Evolutionary conservation across 2,797 vertebrate genomes (phyloP).

Genomic region (Enteromius fasciolatus): DNA sequence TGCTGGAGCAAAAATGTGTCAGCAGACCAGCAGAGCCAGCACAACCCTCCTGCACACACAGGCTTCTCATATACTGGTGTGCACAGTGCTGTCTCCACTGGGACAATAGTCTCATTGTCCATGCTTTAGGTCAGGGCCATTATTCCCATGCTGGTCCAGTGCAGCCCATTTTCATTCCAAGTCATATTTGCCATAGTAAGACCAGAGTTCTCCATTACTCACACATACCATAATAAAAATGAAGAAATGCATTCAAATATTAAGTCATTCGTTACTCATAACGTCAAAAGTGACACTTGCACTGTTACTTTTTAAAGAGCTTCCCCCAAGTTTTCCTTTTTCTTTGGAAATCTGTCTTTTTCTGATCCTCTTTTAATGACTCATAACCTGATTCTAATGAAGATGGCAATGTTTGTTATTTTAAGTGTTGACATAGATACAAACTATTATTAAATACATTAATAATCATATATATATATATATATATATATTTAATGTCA

Average conservation of each 20-base stretch:
- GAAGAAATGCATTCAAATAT: neutral
- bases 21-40: conserved; percentile 11
- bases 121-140: conserved; percentile 57
- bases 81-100: conserved; percentile 53
- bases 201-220: conserved; percentile 51
- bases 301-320: neutral
- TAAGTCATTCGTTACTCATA: neutral
- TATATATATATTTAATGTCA: too few relatives aligned
- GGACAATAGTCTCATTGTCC: conserved; percentile 62
- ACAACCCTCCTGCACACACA: conserved; percentile 3
- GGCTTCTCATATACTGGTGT: conserved; percentile 29
- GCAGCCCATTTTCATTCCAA: conserved; percentile 38
- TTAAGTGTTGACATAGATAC: neutral
- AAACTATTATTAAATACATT: neutral
- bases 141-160: conserved; percentile 43
- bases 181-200: neutral
- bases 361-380: conserved; percentile 51
- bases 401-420: conserved; percentile 23
- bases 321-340: neutral
- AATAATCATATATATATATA: neutral
- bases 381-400: conserved; percentile 38
- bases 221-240: conserved; percentile 22
- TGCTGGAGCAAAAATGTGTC: conserved; percentile 34
- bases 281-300: neutral
- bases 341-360: conserved; percentile 56